A percentile compares a stretch with the other conserved stretches of the same genome.
Evolutionary conservation across 2,888 invertebrate genomes (phyloP).

Genomic region (Eristalinus aeneus): DNA sequence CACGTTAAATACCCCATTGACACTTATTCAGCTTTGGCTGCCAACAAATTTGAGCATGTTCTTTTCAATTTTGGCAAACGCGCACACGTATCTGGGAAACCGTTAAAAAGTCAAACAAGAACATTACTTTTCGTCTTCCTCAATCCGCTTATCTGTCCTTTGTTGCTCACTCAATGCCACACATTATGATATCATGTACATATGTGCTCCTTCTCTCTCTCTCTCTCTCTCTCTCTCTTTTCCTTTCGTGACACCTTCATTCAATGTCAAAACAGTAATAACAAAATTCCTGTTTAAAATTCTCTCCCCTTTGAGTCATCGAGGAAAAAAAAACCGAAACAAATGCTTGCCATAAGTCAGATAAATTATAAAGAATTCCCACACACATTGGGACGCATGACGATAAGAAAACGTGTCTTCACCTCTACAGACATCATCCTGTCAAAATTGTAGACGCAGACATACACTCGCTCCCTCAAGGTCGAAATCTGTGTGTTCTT

Average conservation of each 20-base stretch:
- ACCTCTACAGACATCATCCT: slow-evolving; percentile 57
- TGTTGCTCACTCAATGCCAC: slow-evolving; percentile 43
- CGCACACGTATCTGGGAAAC: background rate
- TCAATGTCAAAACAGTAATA: slow-evolving; percentile 64
- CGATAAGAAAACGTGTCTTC: slow-evolving; percentile 60
- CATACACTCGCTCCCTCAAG: slow-evolving; percentile 14
- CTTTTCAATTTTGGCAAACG: background rate
- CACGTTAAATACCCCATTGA: background rate
- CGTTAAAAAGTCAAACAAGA: background rate
- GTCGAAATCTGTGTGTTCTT: slow-evolving; percentile 33
- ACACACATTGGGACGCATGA: slow-evolving; percentile 44
- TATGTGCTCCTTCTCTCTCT: background rate
- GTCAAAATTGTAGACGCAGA: slow-evolving; percentile 30
- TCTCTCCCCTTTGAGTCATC: slow-evolving; percentile 43
- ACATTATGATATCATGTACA: slow-evolving; percentile 39
- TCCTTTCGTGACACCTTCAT: slow-evolving; percentile 42
- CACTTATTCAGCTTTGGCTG: background rate
- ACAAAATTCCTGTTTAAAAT: background rate
- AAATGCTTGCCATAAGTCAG: slow-evolving; percentile 48
- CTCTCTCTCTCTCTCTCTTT: no score
- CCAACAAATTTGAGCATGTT: background rate
- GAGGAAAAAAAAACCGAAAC: background rate
- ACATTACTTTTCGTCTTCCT: background rate
- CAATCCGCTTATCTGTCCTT: slow-evolving; percentile 31
- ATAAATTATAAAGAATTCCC: slow-evolving; percentile 45